Base-by-base conservation (phyloP, 2,888 invertebrate genomes). In the Tachina grossa region DNA sequence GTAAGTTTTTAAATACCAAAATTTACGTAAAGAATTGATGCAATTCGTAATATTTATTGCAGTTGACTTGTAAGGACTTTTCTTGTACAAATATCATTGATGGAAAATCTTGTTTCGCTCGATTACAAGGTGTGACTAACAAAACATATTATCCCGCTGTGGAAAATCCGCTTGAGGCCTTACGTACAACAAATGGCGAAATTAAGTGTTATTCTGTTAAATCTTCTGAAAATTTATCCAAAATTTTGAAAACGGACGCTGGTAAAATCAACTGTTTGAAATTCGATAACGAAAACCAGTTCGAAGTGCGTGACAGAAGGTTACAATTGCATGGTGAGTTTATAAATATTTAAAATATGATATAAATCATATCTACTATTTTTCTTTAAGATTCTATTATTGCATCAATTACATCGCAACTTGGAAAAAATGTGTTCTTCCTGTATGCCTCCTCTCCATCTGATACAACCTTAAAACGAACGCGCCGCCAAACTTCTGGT, bases 91-190 rank as follows among this genome's bases (percentile, higher is more conserved):
- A 93, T 88, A 86, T 88, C 2, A 84, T 87, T 53, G 88, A 90
- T 59, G 91, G 92, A 14, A 89, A 92, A 63, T 91, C 91, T 8
- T 92, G 93, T 83, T 94, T 93, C 87, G 89, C 90, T 10, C 90
- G 93, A 74, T 89, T 94, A 78, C 91, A 92, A 53, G 89, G 91
- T 53, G 89, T 93, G 3, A 88, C 90, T 77, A 90, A 91, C 9
- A 91, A 92, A 31, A 92, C 94, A 1, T 96, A 95, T 90, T 92
- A 95, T 72, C 94, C 95, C 10, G 93, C 94, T 22, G 96, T 96
- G 0, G 93, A 94, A 61, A 93, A 94, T 83, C 94, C 96, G 0
- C 83, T 95, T 13, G 92, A 92, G 1, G 94, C 94, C 0, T 88
- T 96, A 51, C 93, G 94, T 87, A 92, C 93, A 43, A 88, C 95